These are phyloP conservation scores for Spongilla lacustris DNA, from an alignment of 37 sponge, comb jelly and placozoan genomes.

Conservation along the genomic window DNA sequence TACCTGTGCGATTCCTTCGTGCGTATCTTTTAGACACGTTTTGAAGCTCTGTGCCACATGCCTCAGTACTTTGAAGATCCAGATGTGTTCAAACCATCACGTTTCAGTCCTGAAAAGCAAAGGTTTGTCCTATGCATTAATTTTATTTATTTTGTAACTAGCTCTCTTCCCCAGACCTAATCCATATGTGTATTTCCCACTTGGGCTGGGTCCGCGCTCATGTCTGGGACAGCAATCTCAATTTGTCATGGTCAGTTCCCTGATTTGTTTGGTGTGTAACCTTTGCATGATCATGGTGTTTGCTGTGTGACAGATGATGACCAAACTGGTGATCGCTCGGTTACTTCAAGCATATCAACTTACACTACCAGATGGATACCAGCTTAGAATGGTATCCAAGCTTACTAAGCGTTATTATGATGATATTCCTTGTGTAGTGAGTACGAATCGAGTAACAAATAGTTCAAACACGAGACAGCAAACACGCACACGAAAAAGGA, in stretches of 20 bases:
- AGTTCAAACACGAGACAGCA: too few species aligned
- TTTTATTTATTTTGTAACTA: not conserved
- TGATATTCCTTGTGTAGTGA: not conserved
- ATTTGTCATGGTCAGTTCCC: conserved; percentile 15
- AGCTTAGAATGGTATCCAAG: not conserved
- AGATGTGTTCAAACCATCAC: conserved; percentile 1
- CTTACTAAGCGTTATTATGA: not conserved
- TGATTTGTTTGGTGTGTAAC: not conserved
- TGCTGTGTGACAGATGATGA: not conserved
- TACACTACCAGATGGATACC: not conserved
- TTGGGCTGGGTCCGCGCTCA: conserved; percentile 5
- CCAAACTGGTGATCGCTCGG: not conserved
- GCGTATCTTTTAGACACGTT: not conserved
- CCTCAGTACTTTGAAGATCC: conserved; percentile 8
- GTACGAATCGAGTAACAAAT: too few species aligned
- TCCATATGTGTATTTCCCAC: conserved; percentile 10
- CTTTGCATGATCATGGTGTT: not conserved
- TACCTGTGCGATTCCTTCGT: too few species aligned
- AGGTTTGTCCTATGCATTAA: not conserved
- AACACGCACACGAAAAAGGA: too few species aligned
- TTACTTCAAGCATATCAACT: not conserved
- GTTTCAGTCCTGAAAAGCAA: conserved; percentile 2
- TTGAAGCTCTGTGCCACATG: not conserved
- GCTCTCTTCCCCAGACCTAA: not conserved
- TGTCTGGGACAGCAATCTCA: conserved; percentile 3